phyloP scores from a whole-genome alignment of 2,113 vertebrate genomes.

The Oenanthe oenanthe region DNA sequence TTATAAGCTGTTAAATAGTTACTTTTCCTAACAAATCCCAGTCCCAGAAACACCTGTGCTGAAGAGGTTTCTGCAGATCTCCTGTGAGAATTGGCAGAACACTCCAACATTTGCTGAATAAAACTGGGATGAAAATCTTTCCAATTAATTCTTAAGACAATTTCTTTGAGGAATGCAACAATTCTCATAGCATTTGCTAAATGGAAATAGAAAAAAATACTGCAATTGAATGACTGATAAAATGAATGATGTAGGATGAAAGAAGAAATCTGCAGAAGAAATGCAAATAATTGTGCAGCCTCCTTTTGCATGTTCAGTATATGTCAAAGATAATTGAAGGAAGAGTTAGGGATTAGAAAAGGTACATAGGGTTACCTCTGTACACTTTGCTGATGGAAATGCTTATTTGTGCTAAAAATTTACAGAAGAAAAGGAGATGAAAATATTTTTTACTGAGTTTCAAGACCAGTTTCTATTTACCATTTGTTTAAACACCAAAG shows the following conservation, averaged over 20 bases:
- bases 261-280: background rate
- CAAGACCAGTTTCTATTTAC: background rate
- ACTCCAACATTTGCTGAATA: background rate
- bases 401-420: background rate
- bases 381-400: background rate
- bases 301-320: background rate
- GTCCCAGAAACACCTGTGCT: background rate
- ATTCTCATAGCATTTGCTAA: background rate
- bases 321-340: background rate
- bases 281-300: background rate
- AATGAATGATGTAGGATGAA: background rate
- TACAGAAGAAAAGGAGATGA: background rate
- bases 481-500: background rate
- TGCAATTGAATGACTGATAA: background rate
- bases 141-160: background rate
- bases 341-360: background rate
- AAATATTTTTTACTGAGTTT: background rate
- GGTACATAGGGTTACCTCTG: background rate
- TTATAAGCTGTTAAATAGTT: background rate
- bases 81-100: conserved; percentile 1
- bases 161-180: background rate
- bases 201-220: background rate
- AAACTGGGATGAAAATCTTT: background rate
- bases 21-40: background rate
- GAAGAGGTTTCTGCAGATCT: background rate